Conservation (phyloP, 2,888 invertebrate species). For the Heliothis peltigera region DNA sequence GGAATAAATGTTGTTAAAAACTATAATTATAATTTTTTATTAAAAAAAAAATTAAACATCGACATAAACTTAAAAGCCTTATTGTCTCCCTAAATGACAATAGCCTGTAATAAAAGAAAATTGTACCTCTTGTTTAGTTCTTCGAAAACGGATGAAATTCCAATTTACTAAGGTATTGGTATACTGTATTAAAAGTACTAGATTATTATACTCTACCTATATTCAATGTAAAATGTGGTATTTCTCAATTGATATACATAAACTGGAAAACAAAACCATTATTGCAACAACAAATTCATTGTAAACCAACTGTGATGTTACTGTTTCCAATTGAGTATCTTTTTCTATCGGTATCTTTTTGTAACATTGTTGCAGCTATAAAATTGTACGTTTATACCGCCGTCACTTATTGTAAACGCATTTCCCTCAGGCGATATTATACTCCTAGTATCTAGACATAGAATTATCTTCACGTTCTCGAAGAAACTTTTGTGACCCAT, state of each 20-base stretch:
- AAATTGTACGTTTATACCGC: slow-evolving; percentile 18
- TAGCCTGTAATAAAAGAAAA: no score
- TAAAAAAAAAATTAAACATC: no score
- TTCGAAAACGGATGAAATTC: no score
- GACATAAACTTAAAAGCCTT: no score
- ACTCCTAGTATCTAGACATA: not conserved
- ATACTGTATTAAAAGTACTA: no score
- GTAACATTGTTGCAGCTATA: slow-evolving; percentile 30
- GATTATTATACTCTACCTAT: no score
- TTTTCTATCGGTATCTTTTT: not conserved
- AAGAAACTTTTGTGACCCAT: slow-evolving; percentile 4
- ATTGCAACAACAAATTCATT: slow-evolving; percentile 2
- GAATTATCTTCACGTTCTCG: not conserved
- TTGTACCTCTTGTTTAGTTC: no score
- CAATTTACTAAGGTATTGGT: no score
- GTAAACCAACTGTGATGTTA: slow-evolving; percentile 17
- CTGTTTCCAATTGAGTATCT: slow-evolving; percentile 30
- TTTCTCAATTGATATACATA: not conserved
- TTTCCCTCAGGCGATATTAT: not conserved
- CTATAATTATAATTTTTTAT: no score
- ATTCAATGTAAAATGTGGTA: not conserved
- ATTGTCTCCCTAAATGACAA: no score
- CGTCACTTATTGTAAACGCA: slow-evolving; percentile 11
- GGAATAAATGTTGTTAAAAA: no score
- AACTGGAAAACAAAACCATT: not conserved